Percentiles rank a stretch among this genome's conserved stretches.
phyloP scores from a whole-genome alignment of 2,888 invertebrate genomes.

The Caenorhabditis zanzibari region DNA sequence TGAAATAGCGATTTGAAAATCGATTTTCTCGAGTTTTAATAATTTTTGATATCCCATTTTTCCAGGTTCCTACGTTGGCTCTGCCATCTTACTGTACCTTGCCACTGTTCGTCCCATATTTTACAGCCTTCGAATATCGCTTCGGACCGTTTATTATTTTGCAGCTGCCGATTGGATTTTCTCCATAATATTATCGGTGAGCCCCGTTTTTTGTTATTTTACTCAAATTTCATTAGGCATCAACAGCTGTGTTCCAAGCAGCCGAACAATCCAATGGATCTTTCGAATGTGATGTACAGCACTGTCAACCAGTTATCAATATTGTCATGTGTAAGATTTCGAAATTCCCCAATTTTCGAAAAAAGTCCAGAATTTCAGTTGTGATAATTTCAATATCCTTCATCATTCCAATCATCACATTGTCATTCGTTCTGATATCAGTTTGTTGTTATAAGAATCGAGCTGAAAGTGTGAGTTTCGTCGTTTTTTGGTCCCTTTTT shows the following conservation, averaged over 20 bases:
- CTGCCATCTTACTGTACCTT: slow-evolving; percentile 27
- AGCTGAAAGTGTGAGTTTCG: slow-evolving; percentile 42
- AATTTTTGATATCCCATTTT: not conserved
- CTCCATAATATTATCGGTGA: slow-evolving; percentile 30
- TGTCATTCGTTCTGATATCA: slow-evolving; percentile 30
- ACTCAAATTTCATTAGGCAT: slow-evolving; percentile 11
- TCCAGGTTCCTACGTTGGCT: slow-evolving; percentile 44
- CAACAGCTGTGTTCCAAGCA: slow-evolving; percentile 38
- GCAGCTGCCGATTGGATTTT: slow-evolving; percentile 23
- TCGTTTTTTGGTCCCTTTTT: not conserved
- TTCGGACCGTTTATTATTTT: slow-evolving; percentile 9
- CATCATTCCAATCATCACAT: slow-evolving; percentile 30
- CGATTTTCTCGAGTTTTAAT: too few species aligned
- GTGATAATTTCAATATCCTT: slow-evolving; percentile 20
- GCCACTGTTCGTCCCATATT: slow-evolving; percentile 39
- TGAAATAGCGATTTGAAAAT: too few species aligned
- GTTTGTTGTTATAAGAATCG: slow-evolving; percentile 25
- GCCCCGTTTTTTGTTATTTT: not conserved
- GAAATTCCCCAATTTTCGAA: not conserved
- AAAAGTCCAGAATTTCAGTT: slow-evolving; percentile 11
- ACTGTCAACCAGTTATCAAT: slow-evolving; percentile 29
- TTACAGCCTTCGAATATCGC: slow-evolving; percentile 26
- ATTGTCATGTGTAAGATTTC: slow-evolving; percentile 46
- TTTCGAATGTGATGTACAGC: slow-evolving; percentile 16
- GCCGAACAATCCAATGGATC: slow-evolving; percentile 23